Evolutionary conservation across 1,140 invertebrate genomes (phyloP).

Genomic region (Asobara japonica): DNA sequence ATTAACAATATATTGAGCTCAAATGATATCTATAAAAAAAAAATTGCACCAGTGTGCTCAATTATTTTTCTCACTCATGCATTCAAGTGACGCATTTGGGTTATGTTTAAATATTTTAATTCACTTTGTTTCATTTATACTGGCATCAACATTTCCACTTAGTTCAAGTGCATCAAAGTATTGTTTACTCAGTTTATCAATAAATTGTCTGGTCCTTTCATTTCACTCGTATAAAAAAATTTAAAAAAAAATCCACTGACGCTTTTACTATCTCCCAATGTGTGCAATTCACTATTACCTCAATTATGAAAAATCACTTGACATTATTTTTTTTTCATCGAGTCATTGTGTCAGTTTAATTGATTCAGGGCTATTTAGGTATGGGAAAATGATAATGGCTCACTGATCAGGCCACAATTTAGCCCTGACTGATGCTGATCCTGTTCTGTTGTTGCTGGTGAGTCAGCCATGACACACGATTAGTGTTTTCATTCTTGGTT

Average conservation of each 20-base stretch:
- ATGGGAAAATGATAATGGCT: neutral
- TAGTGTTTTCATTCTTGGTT: conserved; percentile 15
- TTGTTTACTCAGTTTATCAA: neutral
- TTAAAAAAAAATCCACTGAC: neutral
- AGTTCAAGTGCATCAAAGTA: neutral
- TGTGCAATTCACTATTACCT: neutral
- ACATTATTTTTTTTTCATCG: neutral
- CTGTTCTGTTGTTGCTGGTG: conserved; percentile 18
- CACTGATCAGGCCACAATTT: neutral
- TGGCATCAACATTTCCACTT: neutral
- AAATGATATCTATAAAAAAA: neutral
- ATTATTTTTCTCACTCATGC: neutral
- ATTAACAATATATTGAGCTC: neutral
- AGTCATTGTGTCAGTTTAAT: neutral
- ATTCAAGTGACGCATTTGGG: neutral
- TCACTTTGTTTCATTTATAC: neutral
- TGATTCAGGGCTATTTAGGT: neutral
- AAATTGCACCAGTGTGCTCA: neutral
- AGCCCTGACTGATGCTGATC: conserved; percentile 2
- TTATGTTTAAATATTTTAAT: neutral
- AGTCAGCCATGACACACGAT: conserved; percentile 30
- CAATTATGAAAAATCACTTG: no score
- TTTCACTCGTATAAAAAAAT: neutral
- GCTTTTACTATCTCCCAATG: neutral
- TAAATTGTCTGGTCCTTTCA: neutral